Conservation (phyloP, 1,140 invertebrate species). For the Bombus sibiricus region DNA sequence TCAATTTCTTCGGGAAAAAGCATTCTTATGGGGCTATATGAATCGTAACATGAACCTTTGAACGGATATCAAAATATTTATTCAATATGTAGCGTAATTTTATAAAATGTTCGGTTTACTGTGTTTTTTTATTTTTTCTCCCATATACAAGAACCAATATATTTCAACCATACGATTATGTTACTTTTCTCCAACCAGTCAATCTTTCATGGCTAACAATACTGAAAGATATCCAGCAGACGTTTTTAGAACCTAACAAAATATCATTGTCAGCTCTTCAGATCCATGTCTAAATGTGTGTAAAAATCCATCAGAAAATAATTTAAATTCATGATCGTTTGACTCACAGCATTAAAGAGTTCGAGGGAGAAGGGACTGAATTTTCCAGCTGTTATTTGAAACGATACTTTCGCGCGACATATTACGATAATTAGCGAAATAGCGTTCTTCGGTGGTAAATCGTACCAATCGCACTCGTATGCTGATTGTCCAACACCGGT, state of each 20-base stretch:
- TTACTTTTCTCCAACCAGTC: not conserved
- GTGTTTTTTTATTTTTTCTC: not conserved
- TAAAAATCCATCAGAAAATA: too few relatives aligned
- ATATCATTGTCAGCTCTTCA: not conserved
- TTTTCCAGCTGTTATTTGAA: conserved; percentile 71
- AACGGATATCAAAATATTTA: not conserved
- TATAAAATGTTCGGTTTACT: not conserved
- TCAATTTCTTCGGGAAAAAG: not conserved
- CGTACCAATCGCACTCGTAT: conserved; percentile 71
- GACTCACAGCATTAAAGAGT: conserved; percentile 58
- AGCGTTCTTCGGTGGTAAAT: conserved; percentile 46
- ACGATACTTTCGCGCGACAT: conserved; percentile 59
- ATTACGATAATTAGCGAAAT: conserved; percentile 66
- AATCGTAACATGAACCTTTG: not conserved
- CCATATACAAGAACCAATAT: too few relatives aligned
- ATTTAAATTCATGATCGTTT: not conserved
- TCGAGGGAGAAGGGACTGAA: conserved; percentile 65
- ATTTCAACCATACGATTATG: not conserved
- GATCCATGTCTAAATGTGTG: too few relatives aligned
- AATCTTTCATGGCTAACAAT: conserved; percentile 60
- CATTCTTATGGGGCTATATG: not conserved
- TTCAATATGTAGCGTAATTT: not conserved
- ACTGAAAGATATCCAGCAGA: conserved; percentile 65
- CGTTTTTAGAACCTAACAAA: conserved; percentile 62
- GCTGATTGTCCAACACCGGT: conserved; percentile 58